A percentile compares a stretch with the other conserved stretches of the same genome.
phyloP scores from a whole-genome alignment of 2,797 vertebrate species.

The Lutjanus campechanus region DNA sequence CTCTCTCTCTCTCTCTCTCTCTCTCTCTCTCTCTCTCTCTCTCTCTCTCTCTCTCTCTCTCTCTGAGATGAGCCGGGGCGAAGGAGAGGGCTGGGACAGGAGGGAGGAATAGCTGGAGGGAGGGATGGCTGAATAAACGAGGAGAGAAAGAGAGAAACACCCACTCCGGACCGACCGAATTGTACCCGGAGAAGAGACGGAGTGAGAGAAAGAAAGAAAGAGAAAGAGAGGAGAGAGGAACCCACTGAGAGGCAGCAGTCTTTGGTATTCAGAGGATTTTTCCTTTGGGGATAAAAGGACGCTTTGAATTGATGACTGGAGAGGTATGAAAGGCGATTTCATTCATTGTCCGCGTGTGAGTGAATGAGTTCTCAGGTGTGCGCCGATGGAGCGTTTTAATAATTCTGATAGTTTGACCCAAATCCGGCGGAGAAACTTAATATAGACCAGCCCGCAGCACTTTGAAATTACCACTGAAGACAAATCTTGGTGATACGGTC shows the following conservation, averaged over 20 bases:
- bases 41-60: slow-evolving; percentile 28
- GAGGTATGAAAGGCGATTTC: slow-evolving; percentile 73
- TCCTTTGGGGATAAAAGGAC: slow-evolving; percentile 65
- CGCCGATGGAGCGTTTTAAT: slow-evolving; percentile 16
- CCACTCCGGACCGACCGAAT: slow-evolving; percentile 77
- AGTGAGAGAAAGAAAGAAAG: slow-evolving; percentile 59
- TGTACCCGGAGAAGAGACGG: slow-evolving; percentile 72
- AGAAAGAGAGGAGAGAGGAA: slow-evolving; percentile 39
- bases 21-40: slow-evolving; percentile 27
- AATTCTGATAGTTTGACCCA: slow-evolving; percentile 31
- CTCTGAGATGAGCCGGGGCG: slow-evolving; percentile 47
- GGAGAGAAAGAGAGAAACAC: slow-evolving; percentile 81
- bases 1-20: slow-evolving; percentile 18
- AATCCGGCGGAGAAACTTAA: slow-evolving; percentile 42
- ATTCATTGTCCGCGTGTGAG: slow-evolving; percentile 46
- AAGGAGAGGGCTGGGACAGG: slow-evolving; percentile 72
- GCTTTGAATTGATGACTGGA: slow-evolving; percentile 73
- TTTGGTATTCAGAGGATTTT: slow-evolving; percentile 62
- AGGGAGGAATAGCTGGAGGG: slow-evolving; percentile 79
- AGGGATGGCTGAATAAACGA: slow-evolving; percentile 82
- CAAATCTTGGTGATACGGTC: not conserved
- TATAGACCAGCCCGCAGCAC: slow-evolving; percentile 23
- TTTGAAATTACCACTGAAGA: slow-evolving; percentile 1
- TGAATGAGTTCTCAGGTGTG: slow-evolving; percentile 56
- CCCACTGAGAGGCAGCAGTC: slow-evolving; percentile 51